phyloP scores from a whole-genome alignment of 2,797 vertebrate species.

The Lepus oiostolus region DNA sequence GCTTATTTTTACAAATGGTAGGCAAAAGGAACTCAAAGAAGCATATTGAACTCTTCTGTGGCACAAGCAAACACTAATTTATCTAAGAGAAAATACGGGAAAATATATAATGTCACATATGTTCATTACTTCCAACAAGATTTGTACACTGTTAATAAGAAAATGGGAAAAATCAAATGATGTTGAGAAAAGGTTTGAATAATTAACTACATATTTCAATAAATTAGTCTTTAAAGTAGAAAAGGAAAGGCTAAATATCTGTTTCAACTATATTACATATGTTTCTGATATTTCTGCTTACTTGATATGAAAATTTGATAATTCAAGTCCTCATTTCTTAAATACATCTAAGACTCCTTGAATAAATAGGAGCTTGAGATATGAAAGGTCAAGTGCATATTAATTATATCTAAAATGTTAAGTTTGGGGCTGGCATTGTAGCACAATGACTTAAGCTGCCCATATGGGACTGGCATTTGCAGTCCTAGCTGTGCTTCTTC shows the following conservation, averaged over 20 bases:
- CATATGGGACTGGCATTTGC: too few species aligned
- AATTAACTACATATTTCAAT: not conserved
- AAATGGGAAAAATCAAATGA: not conserved
- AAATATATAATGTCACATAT: not conserved
- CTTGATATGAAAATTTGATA: conserved; percentile 11
- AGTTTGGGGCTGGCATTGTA: too few species aligned
- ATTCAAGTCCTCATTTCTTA: not conserved
- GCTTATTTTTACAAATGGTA: not conserved
- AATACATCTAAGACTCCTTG: not conserved
- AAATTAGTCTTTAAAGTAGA: not conserved
- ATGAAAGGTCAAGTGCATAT: not conserved
- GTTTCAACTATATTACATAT: not conserved
- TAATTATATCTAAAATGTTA: not conserved
- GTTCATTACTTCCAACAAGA: not conserved
- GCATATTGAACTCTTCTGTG: not conserved
- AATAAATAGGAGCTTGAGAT: not conserved
- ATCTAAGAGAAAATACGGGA: not conserved
- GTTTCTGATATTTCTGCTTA: conserved; percentile 23
- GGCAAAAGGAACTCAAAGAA: not conserved
- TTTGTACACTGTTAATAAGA: not conserved
- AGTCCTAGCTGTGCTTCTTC: too few species aligned
- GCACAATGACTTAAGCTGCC: too few species aligned
- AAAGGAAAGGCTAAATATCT: not conserved
- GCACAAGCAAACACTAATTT: not conserved
- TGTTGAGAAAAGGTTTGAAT: not conserved